Evolutionary conservation across 2,797 vertebrate genomes (phyloP), one percentile per base, ranked within the genome.

Genomic region (Luscinia luscinia): DNA sequence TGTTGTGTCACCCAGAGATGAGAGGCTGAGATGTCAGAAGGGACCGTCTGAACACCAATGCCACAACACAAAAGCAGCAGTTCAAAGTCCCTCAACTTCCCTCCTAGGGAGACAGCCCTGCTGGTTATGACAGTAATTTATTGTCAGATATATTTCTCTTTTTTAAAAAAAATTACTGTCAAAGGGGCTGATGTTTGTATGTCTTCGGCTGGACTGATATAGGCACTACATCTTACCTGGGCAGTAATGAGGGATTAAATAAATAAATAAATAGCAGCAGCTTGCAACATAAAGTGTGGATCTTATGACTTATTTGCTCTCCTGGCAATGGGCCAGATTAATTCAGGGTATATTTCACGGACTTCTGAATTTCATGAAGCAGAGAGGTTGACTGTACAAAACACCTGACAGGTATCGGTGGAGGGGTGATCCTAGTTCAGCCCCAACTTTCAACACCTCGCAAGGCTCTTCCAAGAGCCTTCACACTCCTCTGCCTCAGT

Each of bases 21-120:
- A 97, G 96, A 97, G 92, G 67, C 84, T 78, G 67, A 27, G 1
- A 20, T 5, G 76, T 96, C 95, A 95, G 93, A 95, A 78, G 67
- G 62, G 94, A 73, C 32, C 73, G 75, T 96, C 96, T 96, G 94
- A 96, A 94, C 38, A 17, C 54, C 55, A 87, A 74, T 7, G 1
- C 58, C 72, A 18, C 4, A 16, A 64, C 85, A 95, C 34, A 75
- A 90, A 92, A 61, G 36, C 41, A 70, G 87, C 48, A 67, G 96
- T 97, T 97, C 96, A 97, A 97, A 98, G 97, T 16, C 43, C 57
- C 26, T 68, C 92, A 27, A 46, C 77, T 92, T 93, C 87, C 92
- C 89, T 94, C 84, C 92, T 26, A 64, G 83, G 48, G 83, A 95
- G 87, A 85, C 55, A 89, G 67, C 84, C 78, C 78, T 82, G 82